These are phyloP conservation scores for Narcine bancroftii DNA, from an alignment of 2,113 vertebrate genomes.

Conservation along the genomic window DNA sequence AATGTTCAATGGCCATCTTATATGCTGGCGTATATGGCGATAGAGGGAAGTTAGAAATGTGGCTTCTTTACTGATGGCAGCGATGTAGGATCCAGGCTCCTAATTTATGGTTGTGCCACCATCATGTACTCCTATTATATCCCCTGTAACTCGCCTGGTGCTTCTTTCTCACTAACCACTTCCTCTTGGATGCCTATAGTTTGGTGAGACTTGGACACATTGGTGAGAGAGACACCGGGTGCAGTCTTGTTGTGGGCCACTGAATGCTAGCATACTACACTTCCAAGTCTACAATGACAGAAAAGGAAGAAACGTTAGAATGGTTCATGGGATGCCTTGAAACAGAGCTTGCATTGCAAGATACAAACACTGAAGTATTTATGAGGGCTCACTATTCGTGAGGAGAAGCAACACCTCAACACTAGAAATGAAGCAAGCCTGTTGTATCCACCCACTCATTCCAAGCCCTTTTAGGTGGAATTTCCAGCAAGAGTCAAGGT, in stretches of 20 bases:
- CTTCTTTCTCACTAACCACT: not conserved
- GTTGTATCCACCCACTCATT: not conserved
- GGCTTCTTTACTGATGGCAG: not conserved
- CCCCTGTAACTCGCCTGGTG: not conserved
- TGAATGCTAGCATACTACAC: not conserved
- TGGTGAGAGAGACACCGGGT: not conserved
- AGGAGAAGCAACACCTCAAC: not conserved
- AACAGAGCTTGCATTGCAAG: not conserved
- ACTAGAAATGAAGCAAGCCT: not conserved
- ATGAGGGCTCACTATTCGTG: not conserved
- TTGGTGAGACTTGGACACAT: not conserved
- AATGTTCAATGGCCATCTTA: too few species aligned
- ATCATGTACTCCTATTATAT: not conserved
- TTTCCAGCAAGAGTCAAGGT: not conserved
- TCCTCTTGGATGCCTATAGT: not conserved
- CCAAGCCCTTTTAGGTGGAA: not conserved
- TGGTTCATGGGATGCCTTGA: not conserved
- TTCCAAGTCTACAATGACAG: not conserved
- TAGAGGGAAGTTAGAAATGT: too few species aligned
- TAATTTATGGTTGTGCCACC: not conserved
- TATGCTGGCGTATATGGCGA: too few species aligned
- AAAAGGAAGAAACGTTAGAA: not conserved
- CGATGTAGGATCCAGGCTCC: not conserved
- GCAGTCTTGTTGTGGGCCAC: not conserved
- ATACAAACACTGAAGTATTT: not conserved